phyloP scores from a whole-genome alignment of 1,140 invertebrate genomes.

The Anadara kagoshimensis region DNA sequence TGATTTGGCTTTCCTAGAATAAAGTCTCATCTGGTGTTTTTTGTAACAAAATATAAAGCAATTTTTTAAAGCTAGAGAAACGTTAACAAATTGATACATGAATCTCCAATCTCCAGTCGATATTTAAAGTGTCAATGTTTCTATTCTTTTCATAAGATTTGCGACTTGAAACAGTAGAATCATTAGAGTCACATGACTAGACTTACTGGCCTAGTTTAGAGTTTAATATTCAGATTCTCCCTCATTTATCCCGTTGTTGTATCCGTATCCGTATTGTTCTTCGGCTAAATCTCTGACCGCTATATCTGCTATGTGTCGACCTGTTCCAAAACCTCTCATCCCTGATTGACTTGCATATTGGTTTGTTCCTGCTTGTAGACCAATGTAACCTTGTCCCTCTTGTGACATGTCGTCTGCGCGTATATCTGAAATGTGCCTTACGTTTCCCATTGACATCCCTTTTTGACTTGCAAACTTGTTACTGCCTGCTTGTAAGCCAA shows the following conservation, averaged over 20 bases:
- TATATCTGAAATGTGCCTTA: slow-evolving; percentile 20
- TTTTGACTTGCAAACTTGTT: slow-evolving; percentile 17
- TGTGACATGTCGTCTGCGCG: slow-evolving; percentile 13
- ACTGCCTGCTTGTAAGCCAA: slow-evolving; percentile 15
- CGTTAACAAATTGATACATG: too few relatives aligned
- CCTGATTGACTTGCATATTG: slow-evolving; percentile 4
- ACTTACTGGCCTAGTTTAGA: too few relatives aligned
- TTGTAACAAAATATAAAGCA: too few relatives aligned
- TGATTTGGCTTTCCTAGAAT: too few relatives aligned
- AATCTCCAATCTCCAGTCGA: too few relatives aligned
- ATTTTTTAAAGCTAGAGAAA: too few relatives aligned
- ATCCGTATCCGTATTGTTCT: background rate
- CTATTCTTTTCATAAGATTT: too few relatives aligned
- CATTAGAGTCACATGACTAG: too few relatives aligned
- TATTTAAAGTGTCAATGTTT: too few relatives aligned
- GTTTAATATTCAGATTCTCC: background rate
- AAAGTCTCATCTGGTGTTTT: too few relatives aligned
- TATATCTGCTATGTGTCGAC: background rate
- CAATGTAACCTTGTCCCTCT: background rate
- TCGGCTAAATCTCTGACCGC: slow-evolving; percentile 14
- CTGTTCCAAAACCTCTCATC: slow-evolving; percentile 4
- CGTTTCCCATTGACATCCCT: slow-evolving; percentile 19
- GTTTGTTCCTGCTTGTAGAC: slow-evolving; percentile 3
- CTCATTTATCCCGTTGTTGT: background rate
- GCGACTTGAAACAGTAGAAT: too few relatives aligned